Conservation (phyloP, 2,888 invertebrate species). For the Apamea epomidion region DNA sequence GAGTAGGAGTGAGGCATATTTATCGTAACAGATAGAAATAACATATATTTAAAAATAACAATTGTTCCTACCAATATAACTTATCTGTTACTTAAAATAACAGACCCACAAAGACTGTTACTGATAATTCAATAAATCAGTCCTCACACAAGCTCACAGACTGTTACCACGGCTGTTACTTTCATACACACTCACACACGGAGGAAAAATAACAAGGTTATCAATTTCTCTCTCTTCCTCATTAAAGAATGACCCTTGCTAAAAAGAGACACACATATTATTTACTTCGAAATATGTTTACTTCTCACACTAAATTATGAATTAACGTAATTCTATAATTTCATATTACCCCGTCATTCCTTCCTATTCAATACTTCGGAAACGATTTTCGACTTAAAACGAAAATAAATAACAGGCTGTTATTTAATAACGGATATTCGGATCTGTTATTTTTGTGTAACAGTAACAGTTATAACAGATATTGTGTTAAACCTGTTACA, state of each 20-base stretch:
- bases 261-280: neutral
- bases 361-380: no score
- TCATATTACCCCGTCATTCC: no score
- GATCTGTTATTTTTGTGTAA: neutral
- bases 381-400: no score
- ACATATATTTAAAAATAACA: neutral
- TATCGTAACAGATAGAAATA: neutral
- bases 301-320: neutral
- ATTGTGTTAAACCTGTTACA: no score
- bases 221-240: neutral
- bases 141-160: no score
- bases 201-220: neutral
- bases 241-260: neutral
- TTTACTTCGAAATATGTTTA: neutral
- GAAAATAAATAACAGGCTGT: neutral
- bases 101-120: neutral
- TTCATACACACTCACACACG: neutral
- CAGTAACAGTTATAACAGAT: neutral
- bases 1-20: neutral
- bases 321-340: no score
- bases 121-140: no score
- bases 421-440: neutral
- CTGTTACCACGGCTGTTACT: neutral
- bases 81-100: neutral
- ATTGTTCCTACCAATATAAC: neutral